Conservation (phyloP, 1,140 invertebrate species). For the Psix sp. region DNA sequence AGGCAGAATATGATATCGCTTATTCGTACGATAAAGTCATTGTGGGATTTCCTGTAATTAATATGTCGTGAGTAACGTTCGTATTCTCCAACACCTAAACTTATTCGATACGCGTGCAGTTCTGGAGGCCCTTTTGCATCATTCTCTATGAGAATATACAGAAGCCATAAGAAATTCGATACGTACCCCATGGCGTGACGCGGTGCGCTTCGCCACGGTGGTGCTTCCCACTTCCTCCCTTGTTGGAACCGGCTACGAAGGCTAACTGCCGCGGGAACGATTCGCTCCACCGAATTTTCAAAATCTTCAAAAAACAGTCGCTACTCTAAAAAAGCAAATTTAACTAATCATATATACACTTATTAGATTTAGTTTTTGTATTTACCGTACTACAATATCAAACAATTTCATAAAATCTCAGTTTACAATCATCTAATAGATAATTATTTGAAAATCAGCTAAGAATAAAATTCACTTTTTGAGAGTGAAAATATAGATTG, state of each 20-base stretch:
- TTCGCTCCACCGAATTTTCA: constrained; percentile 42
- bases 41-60: constrained; percentile 75
- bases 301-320: no score
- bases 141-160: constrained; percentile 73
- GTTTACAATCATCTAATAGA: not conserved
- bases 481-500: no score
- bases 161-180: constrained; percentile 78
- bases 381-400: no score
- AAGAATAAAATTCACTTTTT: not conserved
- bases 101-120: constrained; percentile 59
- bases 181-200: constrained; percentile 71
- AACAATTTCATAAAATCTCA: no score
- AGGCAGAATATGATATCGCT: constrained; percentile 42
- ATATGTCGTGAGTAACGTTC: constrained; percentile 65
- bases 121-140: constrained; percentile 50
- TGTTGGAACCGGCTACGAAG: constrained; percentile 39
- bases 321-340: no score
- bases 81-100: constrained; percentile 56
- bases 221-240: constrained; percentile 78
- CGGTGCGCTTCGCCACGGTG: constrained; percentile 66
- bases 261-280: constrained; percentile 38
- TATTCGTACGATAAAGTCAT: constrained; percentile 59
- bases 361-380: no score
- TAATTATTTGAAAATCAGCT: no score
- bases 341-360: no score